Percentiles rank a stretch among this genome's conserved stretches.
Evolutionary conservation across 37 sponge, comb jelly and placozoan species (phyloP).

Genomic region (Ianthella basta): DNA sequence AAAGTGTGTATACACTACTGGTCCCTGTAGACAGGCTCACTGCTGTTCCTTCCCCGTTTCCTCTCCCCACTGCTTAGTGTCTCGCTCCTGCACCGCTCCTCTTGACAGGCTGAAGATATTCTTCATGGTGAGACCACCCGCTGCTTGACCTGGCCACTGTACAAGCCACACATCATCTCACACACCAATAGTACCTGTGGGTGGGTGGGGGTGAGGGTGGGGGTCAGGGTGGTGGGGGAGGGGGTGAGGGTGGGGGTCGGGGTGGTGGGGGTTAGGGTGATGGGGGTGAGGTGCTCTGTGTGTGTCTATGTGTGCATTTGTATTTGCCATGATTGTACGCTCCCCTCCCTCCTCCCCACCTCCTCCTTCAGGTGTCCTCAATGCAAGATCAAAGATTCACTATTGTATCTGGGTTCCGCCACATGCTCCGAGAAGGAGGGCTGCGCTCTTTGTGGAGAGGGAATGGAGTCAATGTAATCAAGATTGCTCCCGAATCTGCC

Average conservation of each 20-base stretch:
- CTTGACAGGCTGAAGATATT: constrained; percentile 95
- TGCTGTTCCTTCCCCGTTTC: neutral
- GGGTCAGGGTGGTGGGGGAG: too few species aligned
- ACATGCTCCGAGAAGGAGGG: constrained; percentile 92
- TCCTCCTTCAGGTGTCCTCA: constrained; percentile 47
- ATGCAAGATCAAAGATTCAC: constrained; percentile 68
- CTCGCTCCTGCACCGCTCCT: constrained; percentile 93
- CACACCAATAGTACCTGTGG: too few species aligned
- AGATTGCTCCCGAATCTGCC: constrained; percentile 97
- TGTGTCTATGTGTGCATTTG: neutral
- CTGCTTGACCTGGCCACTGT: neutral
- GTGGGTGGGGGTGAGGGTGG: too few species aligned
- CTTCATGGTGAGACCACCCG: constrained; percentile 63
- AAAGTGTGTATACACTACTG: too few species aligned
- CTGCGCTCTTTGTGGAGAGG: constrained; percentile 96
- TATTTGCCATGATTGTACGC: neutral
- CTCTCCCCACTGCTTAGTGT: constrained; percentile 75
- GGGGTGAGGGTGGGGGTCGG: too few species aligned
- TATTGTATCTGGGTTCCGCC: constrained; percentile 65
- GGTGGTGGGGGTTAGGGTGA: too few species aligned
- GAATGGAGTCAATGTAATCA: constrained; percentile 95
- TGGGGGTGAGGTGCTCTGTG: too few species aligned
- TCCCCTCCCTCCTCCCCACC: neutral
- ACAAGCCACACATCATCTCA: neutral
- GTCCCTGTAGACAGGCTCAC: too few species aligned